Evolutionary conservation across 2,888 invertebrate species (phyloP).

Genomic region (Creontiades dilutus): DNA sequence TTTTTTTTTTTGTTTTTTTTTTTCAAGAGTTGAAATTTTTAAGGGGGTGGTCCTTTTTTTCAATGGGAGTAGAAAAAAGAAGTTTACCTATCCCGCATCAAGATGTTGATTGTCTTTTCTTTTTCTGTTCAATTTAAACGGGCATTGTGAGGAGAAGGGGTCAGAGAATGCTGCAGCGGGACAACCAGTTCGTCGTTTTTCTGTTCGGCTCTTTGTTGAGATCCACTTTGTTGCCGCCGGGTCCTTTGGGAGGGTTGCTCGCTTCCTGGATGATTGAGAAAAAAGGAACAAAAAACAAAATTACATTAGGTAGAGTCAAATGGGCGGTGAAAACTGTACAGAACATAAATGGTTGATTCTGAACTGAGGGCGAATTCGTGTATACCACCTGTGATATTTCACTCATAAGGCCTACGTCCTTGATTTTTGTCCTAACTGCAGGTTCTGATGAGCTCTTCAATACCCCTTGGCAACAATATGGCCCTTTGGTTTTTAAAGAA

Average conservation of each 20-base stretch:
- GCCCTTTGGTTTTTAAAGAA: no score
- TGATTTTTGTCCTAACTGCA: no score
- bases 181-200: conserved; percentile 91
- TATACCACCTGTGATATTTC: no score
- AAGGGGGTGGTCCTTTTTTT: conserved; percentile 41
- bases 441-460: no score
- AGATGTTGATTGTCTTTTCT: conserved; percentile 61
- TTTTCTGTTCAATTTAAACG: conserved; percentile 14
- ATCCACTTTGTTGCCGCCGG: conserved; percentile 88
- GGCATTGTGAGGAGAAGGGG: conserved; percentile 78
- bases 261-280: conserved; percentile 93
- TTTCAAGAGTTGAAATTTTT: neutral
- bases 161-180: conserved; percentile 93
- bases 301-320: no score
- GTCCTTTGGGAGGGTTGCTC: conserved; percentile 91
- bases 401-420: no score
- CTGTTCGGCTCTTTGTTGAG: conserved; percentile 82
- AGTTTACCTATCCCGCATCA: conserved; percentile 2
- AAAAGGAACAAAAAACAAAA: no score
- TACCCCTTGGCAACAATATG: no score
- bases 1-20: no score
- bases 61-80: conserved; percentile 1
- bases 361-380: no score
- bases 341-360: no score
- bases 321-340: no score